phyloP scores from a whole-genome alignment of 2,797 vertebrate genomes.

The Podarcis siculus region DNA sequence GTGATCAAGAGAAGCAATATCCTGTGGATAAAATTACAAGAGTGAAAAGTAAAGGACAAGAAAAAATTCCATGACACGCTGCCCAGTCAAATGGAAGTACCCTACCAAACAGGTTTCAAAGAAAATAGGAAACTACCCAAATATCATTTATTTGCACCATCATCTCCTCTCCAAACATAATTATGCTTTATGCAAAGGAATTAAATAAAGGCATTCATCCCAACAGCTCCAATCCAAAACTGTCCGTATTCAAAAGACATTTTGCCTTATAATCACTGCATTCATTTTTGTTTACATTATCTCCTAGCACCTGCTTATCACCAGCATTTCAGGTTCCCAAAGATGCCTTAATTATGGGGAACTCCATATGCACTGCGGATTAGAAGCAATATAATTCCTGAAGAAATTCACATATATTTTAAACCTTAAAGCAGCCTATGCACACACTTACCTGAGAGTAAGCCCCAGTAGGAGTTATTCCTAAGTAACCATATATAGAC shows the following conservation, averaged over 20 bases:
- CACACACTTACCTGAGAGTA: neutral
- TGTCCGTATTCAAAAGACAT: neutral
- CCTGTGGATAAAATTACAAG: neutral
- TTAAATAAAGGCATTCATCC: neutral
- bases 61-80: neutral
- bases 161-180: neutral
- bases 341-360: neutral
- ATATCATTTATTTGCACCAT: neutral
- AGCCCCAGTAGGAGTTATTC: neutral
- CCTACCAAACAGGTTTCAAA: neutral
- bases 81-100: neutral
- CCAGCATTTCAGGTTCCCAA: neutral
- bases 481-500: neutral
- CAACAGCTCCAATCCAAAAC: neutral
- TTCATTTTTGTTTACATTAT: neutral
- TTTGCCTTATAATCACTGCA: neutral
- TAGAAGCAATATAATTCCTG: neutral
- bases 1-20: neutral
- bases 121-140: neutral
- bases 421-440: neutral
- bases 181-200: neutral
- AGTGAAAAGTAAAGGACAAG: neutral
- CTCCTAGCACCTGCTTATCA: neutral
- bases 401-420: neutral
- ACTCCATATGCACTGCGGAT: neutral